Conservation (phyloP, 1,140 invertebrate genomes). For the Campoletis sonorensis region DNA sequence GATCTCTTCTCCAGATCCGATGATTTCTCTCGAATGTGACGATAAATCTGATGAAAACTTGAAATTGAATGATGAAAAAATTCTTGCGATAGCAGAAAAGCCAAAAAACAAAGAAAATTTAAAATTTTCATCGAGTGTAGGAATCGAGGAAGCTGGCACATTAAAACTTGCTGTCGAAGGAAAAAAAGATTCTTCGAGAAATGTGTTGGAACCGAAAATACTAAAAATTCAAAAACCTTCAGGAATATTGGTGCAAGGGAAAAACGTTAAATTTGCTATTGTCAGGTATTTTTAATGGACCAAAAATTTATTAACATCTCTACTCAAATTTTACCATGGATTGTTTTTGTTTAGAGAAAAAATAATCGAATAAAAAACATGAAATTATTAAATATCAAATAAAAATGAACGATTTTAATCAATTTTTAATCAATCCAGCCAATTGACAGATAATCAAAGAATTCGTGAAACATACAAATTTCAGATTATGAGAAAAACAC, state of each 20-base stretch:
- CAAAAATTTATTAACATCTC: neutral
- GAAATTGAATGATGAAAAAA: neutral
- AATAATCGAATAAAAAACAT: no score
- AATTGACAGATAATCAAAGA: no score
- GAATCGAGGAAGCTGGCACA: neutral
- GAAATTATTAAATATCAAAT: no score
- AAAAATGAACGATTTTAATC: no score
- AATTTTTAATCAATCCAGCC: no score
- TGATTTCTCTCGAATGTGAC: neutral
- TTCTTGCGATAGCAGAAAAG: neutral
- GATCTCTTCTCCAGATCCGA: neutral
- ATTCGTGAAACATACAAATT: no score
- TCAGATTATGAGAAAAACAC: no score
- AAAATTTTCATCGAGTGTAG: neutral
- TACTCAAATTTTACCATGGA: neutral
- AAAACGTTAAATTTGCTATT: constrained; percentile 41
- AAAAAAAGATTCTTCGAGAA: neutral
- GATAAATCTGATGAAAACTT: neutral
- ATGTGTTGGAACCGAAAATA: neutral
- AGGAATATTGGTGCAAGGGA: constrained; percentile 37
- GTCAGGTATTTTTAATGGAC: constrained; percentile 20
- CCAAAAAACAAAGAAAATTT: neutral
- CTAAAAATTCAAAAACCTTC: constrained; percentile 31
- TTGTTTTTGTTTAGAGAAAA: neutral
- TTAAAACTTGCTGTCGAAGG: neutral